Base-by-base conservation (phyloP, 2,888 invertebrate genomes). In the Limnephilus marmoratus region DNA sequence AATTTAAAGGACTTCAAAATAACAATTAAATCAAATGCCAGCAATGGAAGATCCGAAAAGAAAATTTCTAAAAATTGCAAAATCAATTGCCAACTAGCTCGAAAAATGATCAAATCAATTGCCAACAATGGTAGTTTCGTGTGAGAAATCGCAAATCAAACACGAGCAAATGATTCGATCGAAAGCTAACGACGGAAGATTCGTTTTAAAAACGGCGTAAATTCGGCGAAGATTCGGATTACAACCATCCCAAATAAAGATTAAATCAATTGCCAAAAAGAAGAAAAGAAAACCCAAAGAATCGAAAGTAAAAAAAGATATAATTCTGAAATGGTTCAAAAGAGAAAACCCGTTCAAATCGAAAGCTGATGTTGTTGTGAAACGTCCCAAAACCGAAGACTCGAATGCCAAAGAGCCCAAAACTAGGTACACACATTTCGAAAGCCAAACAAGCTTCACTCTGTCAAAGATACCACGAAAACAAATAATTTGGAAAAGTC, bases 401-500 rank as follows among this genome's bases (percentile, higher is more conserved):
- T 68, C 68, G 68, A 68, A 68, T 68, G 68, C 68, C 68, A 68
- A 83, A 34, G 85, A 85, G 85, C 34, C 85, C 34, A 34, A 85
- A 85, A 31, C 49, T 49, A 49, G 37, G 37, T 37, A 85, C 34
- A 85, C 85, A 85, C 37, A 41, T 85, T 34, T 41, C 85, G 85
- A 18, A 31, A 85, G 85, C 85, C 85, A 85, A 85, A 85, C 85
- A 85, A 34, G 68, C 68, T 68, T 68, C 24, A 68, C 68, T 68
- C 9, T n/a, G 24, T 24, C 68, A 68, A 68, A 34, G 41, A 34
- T 85, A 41, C 37, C 37, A 34, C 45, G 31, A 68, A 87, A 49
- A 49, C 31, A 53, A 87, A 53, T 53, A 87, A 87, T 53, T 49
- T 87, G 29, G 49, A 87, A 87, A 37, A 31, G 31, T 87, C 87